Evolutionary conservation across 1,140 invertebrate species (phyloP).

Genomic region (Monochamus saltuarius): DNA sequence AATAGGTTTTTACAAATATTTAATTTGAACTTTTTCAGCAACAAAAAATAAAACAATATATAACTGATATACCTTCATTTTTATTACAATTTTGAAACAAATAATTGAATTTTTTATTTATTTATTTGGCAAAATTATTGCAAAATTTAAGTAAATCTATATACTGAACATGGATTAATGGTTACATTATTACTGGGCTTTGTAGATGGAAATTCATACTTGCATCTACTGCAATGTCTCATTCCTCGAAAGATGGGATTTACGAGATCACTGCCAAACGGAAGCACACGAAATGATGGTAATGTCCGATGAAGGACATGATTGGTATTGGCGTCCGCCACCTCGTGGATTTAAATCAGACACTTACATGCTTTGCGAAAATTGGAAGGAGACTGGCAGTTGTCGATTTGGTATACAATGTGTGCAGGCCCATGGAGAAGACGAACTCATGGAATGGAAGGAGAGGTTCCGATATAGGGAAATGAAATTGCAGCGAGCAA

Average conservation of each 20-base stretch:
- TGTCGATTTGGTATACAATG: slow-evolving; percentile 72
- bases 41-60: too few species aligned
- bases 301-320: slow-evolving; percentile 69
- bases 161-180: slow-evolving; percentile 53
- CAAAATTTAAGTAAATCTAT: too few species aligned
- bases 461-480: slow-evolving; percentile 67
- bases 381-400: slow-evolving; percentile 55
- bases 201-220: slow-evolving; percentile 22
- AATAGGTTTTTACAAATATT: too few species aligned
- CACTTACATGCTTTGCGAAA: slow-evolving; percentile 60
- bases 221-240: slow-evolving; percentile 66
- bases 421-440: slow-evolving; percentile 72
- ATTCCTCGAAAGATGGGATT: slow-evolving; percentile 60
- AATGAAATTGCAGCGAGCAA: slow-evolving; percentile 65
- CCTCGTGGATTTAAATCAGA: slow-evolving; percentile 64
- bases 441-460: slow-evolving; percentile 75
- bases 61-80: too few species aligned
- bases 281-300: slow-evolving; percentile 68
- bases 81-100: too few species aligned
- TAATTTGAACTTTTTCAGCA: slow-evolving; percentile 21
- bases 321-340: slow-evolving; percentile 71
- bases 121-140: too few species aligned
- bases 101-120: too few species aligned
- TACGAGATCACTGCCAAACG: slow-evolving; percentile 65
- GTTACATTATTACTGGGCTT: slow-evolving; percentile 45